Evolutionary conservation across 2,888 invertebrate species (phyloP), one percentile per base, ranked within the genome.

Genomic region (Melieria omissa): DNA sequence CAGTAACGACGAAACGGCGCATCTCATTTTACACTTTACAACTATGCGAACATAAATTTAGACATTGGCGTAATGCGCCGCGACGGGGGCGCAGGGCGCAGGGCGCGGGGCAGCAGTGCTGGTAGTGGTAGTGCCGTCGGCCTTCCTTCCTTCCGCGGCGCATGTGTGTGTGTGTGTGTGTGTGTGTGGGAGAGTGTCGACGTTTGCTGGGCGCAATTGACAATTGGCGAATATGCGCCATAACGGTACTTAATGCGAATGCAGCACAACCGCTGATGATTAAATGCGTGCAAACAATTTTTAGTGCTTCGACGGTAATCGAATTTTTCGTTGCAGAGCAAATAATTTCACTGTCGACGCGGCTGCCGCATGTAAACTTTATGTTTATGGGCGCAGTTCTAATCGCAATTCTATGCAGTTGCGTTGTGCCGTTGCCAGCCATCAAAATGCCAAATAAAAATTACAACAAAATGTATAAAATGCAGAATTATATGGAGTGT

Each of bases 31-130:
- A 81, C 79, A 80, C 79, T 83, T 83, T 83, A 82, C 82, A 84
- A 84, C 83, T 83, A 84, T 84, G 83, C 78, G 78, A 79, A 79
- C 80, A 82, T 83, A 82, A 83, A 84, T 82, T 83, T 80, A 80
- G 80, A 79, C 82, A 81, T 81, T 77, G 78, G 77, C 78, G 62
- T 29, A 29, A 29, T 29, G 29, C 29, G 29, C 62, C 63, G 62
- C 62, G 63, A 69, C 62, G 62, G 46, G 54, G 62, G 12, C 1
- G 12, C 12, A 8, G 7, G 10, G 4, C 52, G 58, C 5, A 5
- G n/a, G 16, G 10, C 49, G 10, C 9, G 3, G 49, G 49, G 16
- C 10, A 58, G 41, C 58, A 58, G 41, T 46, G 16, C 9, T 58
- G 5, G n/a, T 12, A 3, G 42, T 42, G 45, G 8, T 41, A 60